Percentiles rank a stretch among this genome's conserved stretches.
Evolutionary conservation across 2,113 vertebrate genomes (phyloP).

Genomic region (Antechinus stuartii): DNA sequence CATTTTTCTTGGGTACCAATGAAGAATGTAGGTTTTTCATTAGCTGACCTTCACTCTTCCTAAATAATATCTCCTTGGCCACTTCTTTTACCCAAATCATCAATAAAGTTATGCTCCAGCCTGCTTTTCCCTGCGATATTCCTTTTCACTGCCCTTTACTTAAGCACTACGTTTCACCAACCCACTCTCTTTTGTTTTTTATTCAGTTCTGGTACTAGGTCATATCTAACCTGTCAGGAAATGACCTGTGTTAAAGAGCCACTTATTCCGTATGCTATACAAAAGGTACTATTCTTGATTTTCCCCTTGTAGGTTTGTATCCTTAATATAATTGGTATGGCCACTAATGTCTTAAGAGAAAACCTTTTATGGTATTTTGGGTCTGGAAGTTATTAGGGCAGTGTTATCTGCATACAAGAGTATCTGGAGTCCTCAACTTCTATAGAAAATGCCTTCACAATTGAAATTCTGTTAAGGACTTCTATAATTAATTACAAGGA

Average conservation of each 20-base stretch:
- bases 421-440: background rate
- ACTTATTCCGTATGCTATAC: background rate
- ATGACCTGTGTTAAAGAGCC: background rate
- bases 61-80: background rate
- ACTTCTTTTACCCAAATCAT: background rate
- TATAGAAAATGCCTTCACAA: background rate
- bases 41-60: background rate
- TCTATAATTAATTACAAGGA: background rate
- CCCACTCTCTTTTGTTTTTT: background rate
- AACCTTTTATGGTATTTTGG: background rate
- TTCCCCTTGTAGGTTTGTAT: background rate
- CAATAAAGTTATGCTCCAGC: background rate
- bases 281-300: background rate
- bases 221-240: background rate
- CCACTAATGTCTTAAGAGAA: background rate
- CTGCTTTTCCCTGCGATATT: background rate
- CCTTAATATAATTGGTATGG: background rate
- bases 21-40: background rate
- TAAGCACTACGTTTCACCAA: background rate
- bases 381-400: background rate
- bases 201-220: background rate
- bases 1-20: background rate
- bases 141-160: background rate
- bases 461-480: background rate
- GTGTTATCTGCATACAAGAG: background rate